Conservation (phyloP, 2,113 vertebrate genomes). For the Pleuronectes platessa region DNA sequence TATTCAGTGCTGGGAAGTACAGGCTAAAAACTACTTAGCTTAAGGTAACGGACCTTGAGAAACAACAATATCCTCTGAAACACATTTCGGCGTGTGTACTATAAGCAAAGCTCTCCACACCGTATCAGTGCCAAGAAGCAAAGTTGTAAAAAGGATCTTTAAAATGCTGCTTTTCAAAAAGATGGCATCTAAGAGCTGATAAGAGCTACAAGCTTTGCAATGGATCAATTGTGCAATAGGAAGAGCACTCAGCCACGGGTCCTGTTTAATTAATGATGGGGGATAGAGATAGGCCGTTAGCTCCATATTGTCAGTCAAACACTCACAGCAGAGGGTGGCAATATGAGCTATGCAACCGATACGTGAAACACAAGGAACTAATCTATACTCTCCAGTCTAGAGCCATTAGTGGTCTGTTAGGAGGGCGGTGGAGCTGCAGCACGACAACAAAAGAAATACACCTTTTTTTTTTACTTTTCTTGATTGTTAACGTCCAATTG, state of each 20-base stretch:
- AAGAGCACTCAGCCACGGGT: slow-evolving; percentile 74
- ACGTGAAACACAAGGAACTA: slow-evolving; percentile 64
- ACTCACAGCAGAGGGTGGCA: slow-evolving; percentile 67
- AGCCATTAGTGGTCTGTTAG: slow-evolving; percentile 56
- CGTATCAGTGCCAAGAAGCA: slow-evolving; percentile 47
- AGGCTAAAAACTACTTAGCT: slow-evolving; percentile 8
- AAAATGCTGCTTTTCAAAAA: slow-evolving; percentile 65
- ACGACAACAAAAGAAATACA: neutral
- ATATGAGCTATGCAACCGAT: slow-evolving; percentile 76
- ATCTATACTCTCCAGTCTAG: slow-evolving; percentile 66
- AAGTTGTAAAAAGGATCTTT: slow-evolving; percentile 61
- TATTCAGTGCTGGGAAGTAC: slow-evolving; percentile 12
- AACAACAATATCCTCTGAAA: slow-evolving; percentile 21
- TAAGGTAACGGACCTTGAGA: slow-evolving; percentile 3
- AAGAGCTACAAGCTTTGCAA: slow-evolving; percentile 70
- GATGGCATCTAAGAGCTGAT: slow-evolving; percentile 69
- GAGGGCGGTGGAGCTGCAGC: slow-evolving; percentile 16
- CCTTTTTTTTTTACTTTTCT: neutral
- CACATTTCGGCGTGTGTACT: slow-evolving; percentile 9
- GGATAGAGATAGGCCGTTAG: slow-evolving; percentile 77
- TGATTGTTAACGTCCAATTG: neutral
- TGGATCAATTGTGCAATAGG: slow-evolving; percentile 76
- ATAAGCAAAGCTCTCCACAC: slow-evolving; percentile 45
- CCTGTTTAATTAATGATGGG: slow-evolving; percentile 83
- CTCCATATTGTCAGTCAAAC: slow-evolving; percentile 77